A percentile compares a stretch with the other conserved stretches of the same genome.
Conservation (phyloP, 64 coral and sea anemone species). For the Pocillopora verrucosa region DNA sequence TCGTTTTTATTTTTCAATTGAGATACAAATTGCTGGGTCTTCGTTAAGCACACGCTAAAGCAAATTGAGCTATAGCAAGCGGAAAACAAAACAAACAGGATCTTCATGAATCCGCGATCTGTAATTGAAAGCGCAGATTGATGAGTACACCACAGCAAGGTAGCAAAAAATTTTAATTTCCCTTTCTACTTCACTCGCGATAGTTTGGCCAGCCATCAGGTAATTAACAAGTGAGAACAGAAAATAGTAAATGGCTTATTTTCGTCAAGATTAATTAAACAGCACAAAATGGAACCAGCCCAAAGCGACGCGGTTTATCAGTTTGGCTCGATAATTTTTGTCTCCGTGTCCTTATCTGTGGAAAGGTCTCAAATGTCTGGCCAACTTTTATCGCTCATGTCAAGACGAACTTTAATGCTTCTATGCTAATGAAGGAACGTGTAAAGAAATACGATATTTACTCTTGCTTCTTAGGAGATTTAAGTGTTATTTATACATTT, state of each 20-base stretch:
- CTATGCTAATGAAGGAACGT: constrained; percentile 52
- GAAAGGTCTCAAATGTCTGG: constrained; percentile 31
- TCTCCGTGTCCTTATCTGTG: not conserved
- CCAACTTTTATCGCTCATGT: constrained; percentile 25
- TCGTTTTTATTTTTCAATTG: constrained; percentile 17
- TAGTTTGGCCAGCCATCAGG: constrained; percentile 31
- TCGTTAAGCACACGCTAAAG: not conserved
- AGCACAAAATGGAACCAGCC: constrained; percentile 6
- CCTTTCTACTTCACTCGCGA: constrained; percentile 25
- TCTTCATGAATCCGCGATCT: constrained; percentile 23
- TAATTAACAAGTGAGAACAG: constrained; percentile 51
- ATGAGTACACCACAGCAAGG: constrained; percentile 23
- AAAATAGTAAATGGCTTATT: constrained; percentile 53
- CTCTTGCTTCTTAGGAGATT: constrained; percentile 51
- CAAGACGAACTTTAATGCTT: constrained; percentile 40
- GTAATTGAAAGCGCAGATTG: constrained; percentile 40
- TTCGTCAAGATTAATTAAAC: constrained; percentile 49
- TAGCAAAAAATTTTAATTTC: constrained; percentile 43
- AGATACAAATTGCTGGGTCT: not conserved
- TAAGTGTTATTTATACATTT: constrained; percentile 82
- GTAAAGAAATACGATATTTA: constrained; percentile 60
- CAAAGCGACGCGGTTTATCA: not conserved
- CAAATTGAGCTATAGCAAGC: constrained; percentile 16
- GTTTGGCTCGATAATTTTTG: constrained; percentile 8
- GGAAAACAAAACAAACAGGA: constrained; percentile 36